Base-by-base conservation (phyloP, 2,888 invertebrate genomes). In the Linhomoeus sp. region DNA sequence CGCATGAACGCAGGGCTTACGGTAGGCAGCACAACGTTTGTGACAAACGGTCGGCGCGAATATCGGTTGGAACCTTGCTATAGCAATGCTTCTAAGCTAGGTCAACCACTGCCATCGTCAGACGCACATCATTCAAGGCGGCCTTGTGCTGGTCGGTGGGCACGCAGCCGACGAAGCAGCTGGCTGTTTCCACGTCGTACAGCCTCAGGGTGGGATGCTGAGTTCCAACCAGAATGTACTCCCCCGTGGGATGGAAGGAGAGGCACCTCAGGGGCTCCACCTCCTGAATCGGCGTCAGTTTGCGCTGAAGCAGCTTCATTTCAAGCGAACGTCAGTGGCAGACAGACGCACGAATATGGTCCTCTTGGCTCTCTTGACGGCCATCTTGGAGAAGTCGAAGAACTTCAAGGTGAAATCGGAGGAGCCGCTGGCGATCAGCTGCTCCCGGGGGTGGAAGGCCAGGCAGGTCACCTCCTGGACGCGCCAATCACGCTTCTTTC, bases 301-400 rank as follows among this genome's bases (percentile, higher is more conserved):
- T 33, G 15, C 33, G 33, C n/a, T n/a, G n/a, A n/a, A n/a, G n/a
- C n/a, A n/a, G n/a, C n/a, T n/a, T n/a, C n/a, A n/a, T n/a, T n/a
- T n/a, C n/a, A n/a, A n/a, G n/a, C n/a, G n/a, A n/a, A n/a, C n/a
- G n/a, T n/a, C n/a, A n/a, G n/a, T 5, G 2, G 23, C 20, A 15
- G n/a, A n/a, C 7, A 3, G 22, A 51, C 70, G 68, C 60, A 81
- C 81, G 52, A 84, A 84, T 35, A 94, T 85, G 37, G 87, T 88
- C 60, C 86, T 85, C 64, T 81, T 88, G 0, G 94, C 94, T 63
- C 94, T 87, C 67, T 94, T 97, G 0, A 92, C 92, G 0, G 92
- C 90, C 0, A 94, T 87, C 67, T 97, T 94, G 36, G 92, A 87
- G 62, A 85, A 97, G 66, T 97, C 97, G 65, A 97, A 97, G 41